These are phyloP conservation scores for Andrena camellia DNA, from an alignment of 2,888 invertebrate genomes.

Conservation along the genomic window DNA sequence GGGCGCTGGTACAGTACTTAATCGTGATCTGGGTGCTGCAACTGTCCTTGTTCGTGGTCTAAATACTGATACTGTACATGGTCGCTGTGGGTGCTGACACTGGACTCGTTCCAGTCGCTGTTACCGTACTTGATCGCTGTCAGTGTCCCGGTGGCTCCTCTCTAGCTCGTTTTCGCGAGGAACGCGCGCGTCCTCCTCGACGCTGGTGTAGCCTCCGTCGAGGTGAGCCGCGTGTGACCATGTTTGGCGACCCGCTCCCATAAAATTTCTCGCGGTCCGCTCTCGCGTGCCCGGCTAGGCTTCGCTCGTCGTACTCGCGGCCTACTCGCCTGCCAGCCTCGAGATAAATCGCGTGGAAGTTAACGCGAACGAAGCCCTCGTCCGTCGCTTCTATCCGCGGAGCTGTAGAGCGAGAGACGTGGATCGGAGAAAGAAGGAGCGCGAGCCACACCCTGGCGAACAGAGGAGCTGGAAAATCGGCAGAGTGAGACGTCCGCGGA, in stretches of 20 bases:
- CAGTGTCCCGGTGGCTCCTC: background rate
- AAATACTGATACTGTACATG: too few relatives aligned
- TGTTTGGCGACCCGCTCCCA: constrained; percentile 79
- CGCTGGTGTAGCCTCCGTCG: constrained; percentile 32
- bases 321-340: constrained; percentile 58
- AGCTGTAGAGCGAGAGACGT: constrained; percentile 13
- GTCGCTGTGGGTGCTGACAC: too few relatives aligned
- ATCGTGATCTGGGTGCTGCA: too few relatives aligned
- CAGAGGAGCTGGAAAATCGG: constrained; percentile 41
- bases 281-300: constrained; percentile 42
- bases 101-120: too few relatives aligned
- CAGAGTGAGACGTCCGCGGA: background rate
- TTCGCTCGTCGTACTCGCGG: constrained; percentile 47
- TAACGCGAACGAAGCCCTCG: constrained; percentile 55
- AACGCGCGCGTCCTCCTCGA: constrained; percentile 5
- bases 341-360: constrained; percentile 69
- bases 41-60: too few relatives aligned
- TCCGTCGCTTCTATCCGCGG: constrained; percentile 38
- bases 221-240: constrained; percentile 73
- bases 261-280: constrained; percentile 74
- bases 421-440: background rate
- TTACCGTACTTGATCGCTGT: too few relatives aligned
- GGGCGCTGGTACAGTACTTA: too few relatives aligned
- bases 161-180: background rate
- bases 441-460: constrained; percentile 49